Base-by-base conservation (phyloP, 2,797 vertebrate species). In the Cuculus canorus region DNA sequence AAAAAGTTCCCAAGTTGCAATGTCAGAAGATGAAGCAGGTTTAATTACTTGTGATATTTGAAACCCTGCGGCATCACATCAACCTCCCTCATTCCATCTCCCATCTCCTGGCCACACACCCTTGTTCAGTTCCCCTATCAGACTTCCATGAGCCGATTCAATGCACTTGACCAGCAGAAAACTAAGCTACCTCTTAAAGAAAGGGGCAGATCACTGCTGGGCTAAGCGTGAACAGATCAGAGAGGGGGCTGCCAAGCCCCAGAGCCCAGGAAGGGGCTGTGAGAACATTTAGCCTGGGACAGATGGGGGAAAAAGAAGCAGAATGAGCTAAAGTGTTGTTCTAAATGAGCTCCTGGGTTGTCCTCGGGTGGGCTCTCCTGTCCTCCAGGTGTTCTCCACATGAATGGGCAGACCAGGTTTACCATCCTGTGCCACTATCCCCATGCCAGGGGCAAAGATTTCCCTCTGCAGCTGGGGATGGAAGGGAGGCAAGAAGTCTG, bases 301-400 rank as follows among this genome's bases (percentile, higher is more conserved):
- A 82, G 47, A 78, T 39, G 13, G 50, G 33, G 54, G 21, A 87
- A 18, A 17, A 77, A 77, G 12, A 17, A 80, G 30, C 17, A 6
- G 7, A 43, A 9, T 10, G 45, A 75, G 7, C 10, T 24, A 39
- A 2, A 1, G 1, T 5, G 2, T 65, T 57, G 12, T 30, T 39
- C 35, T 59, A 56, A 59, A 8, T n/a, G 37, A 57, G 32, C 11
- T 57, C 43, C 16, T 64, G 27, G 32, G 14, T 28, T 72, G 22
- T 53, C 27, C 28, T 54, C 53, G 61, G 13, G 32, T 37, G 17
- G 5, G 6, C 7, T 86, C 22, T 72, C 27, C 47, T 1, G 0
- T 33, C 27, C 63, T 73, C 43, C 30, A 47, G 33, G 30, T 56
- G 8, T 13, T 66, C 64, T 66, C 33, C 43, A 13, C 4, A 30